Conservation (phyloP, 2,888 invertebrate species). For the Coremacera marginata region DNA sequence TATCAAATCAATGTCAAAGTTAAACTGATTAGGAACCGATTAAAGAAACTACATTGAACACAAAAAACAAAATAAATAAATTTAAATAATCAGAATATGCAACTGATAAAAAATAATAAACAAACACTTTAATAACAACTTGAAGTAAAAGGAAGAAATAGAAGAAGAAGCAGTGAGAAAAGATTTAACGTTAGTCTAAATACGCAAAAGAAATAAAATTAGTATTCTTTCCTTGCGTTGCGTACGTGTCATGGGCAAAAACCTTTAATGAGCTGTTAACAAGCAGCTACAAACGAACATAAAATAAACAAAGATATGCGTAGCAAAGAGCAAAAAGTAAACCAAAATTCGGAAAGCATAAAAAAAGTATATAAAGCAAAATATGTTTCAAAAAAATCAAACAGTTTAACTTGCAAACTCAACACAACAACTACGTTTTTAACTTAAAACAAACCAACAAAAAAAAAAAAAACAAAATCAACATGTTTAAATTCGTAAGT, state of each 20-base stretch:
- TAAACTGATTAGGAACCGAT: no score
- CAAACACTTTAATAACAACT: not conserved
- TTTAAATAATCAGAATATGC: not conserved
- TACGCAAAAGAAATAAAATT: not conserved
- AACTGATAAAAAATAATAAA: not conserved
- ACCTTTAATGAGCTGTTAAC: conserved; percentile 7
- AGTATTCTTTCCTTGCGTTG: not conserved
- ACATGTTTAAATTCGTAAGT: conserved; percentile 37
- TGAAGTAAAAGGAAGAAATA: not conserved
- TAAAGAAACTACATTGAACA: not conserved
- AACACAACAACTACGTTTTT: not conserved
- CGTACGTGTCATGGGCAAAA: conserved; percentile 7
- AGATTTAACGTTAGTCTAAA: not conserved
- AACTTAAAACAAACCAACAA: no score
- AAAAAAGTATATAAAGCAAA: conserved; percentile 8
- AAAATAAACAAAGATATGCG: not conserved
- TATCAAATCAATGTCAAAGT: no score
- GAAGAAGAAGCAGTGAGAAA: not conserved
- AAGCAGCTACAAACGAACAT: not conserved
- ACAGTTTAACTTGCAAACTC: conserved; percentile 1
- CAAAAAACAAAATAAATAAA: not conserved
- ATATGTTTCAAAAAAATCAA: not conserved
- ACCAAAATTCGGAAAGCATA: not conserved
- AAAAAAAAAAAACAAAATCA: not conserved
- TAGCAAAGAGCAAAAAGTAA: no score